Evolutionary conservation across 2,888 invertebrate species (phyloP), one percentile per base, ranked within the genome.

Genomic region (Meliscaeva auricollis): DNA sequence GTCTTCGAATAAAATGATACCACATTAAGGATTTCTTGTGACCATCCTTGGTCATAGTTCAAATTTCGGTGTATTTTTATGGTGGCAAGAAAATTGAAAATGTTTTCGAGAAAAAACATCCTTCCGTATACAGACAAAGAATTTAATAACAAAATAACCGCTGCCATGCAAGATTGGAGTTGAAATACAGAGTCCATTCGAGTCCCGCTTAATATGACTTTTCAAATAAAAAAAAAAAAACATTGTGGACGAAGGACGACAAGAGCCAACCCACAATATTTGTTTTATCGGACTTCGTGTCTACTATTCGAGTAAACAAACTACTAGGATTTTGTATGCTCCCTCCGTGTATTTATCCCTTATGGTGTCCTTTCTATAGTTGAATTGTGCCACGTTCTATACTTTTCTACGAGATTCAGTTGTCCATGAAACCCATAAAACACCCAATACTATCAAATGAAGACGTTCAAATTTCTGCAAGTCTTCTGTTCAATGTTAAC

Each of bases 401-500:
- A 30, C 32, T 30, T 46, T 73, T 15, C 35, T 41, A 26, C 54
- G 46, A 30, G 26, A 72, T 48, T 73, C 38, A 44, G 50, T 73
- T 56, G 48, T 66, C 79, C 48, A 58, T 73, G 74, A 54, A 80
- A 73, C 11, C 79, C 15, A 80, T 80, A 80, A 80, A 79, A 73
- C 74, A 60, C 73, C 50, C 73, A 38, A 60, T 44, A 50, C 44
- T 44, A 50, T 56, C 68, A 74, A 60, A 79, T 66, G 74, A 50
- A 60, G 48, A 68, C 30, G 52, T 80, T 74, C 68, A 74, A 80
- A 68, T 60, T 80, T 74, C 73, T 44, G 20, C 78, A 73, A 46
- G 11, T 73, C 73, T 72, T 66, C 30, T 56, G 58, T 41, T 58
- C 38, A n/a, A 38, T 48, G 48, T 72, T 64, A 66, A 72, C 30